These are phyloP conservation scores for Drosophila nr. perissopoda DNA, from an alignment of 2,888 invertebrate genomes.

Conservation along the genomic window DNA sequence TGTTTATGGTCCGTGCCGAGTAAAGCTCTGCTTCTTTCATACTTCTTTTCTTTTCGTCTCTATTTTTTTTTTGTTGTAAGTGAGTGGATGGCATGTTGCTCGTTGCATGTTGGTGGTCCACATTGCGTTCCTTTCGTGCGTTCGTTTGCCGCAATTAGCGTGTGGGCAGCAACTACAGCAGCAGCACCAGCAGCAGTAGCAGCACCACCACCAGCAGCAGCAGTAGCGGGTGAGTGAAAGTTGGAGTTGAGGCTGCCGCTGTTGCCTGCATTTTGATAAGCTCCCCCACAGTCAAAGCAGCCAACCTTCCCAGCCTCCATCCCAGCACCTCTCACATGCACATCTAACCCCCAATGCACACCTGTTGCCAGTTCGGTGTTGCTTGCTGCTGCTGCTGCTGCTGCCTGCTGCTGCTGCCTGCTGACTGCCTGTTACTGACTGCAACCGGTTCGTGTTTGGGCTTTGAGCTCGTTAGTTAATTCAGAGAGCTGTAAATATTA, in stretches of 20 bases:
- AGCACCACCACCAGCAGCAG: neutral
- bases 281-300: constrained; percentile 38
- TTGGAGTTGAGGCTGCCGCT: constrained; percentile 36
- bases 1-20: constrained; percentile 63
- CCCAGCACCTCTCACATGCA: neutral
- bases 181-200: constrained; percentile 34
- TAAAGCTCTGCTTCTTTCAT: constrained; percentile 27
- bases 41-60: neutral
- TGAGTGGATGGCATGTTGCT: constrained; percentile 75
- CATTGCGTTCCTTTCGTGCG: constrained; percentile 70
- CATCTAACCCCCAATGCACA: constrained; percentile 48
- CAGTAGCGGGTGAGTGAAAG: constrained; percentile 64
- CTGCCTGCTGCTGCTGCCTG: constrained; percentile 4
- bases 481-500: constrained; percentile 79
- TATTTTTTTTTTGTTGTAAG: constrained; percentile 17
- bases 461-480: constrained; percentile 77
- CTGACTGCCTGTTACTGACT: constrained; percentile 13
- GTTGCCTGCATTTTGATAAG: constrained; percentile 54
- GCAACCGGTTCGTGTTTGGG: constrained; percentile 55
- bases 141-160: constrained; percentile 78
- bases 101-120: constrained; percentile 73
- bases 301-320: neutral
- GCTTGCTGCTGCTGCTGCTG: constrained; percentile 3
- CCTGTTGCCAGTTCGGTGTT: constrained; percentile 56
- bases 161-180: constrained; percentile 65